A percentile compares a stretch with the other conserved stretches of the same genome.
Evolutionary conservation across 2,888 invertebrate genomes (phyloP).

Genomic region (Ochropleura plecta): DNA sequence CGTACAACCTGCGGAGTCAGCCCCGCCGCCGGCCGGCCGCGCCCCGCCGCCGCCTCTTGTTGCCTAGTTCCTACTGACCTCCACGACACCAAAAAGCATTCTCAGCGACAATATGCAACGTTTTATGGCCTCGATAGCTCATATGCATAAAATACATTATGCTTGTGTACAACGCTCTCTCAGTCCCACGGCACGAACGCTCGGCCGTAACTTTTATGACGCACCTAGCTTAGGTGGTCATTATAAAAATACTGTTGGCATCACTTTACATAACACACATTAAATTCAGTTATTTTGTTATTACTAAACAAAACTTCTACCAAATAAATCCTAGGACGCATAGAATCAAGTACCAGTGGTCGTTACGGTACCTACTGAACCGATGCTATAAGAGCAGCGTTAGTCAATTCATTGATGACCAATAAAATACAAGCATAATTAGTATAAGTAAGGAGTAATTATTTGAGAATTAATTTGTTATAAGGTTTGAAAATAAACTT

Average conservation of each 20-base stretch:
- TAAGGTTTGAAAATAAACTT: conserved; percentile 7
- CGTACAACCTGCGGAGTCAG: conserved; percentile 66
- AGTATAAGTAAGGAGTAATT: neutral
- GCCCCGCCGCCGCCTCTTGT: conserved; percentile 55
- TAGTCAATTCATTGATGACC: conserved; percentile 19
- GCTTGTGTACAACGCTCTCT: conserved; percentile 58
- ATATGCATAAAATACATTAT: conserved; percentile 67
- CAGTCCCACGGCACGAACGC: conserved; percentile 58
- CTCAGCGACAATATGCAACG: conserved; percentile 76
- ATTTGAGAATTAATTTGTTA: neutral
- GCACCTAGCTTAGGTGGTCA: conserved; percentile 17
- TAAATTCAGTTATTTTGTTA: neutral
- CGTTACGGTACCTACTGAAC: conserved; percentile 16
- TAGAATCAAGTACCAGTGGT: neutral
- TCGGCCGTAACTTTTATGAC: conserved; percentile 37
- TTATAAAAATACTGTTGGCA: conserved; percentile 11
- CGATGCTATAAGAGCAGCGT: conserved; percentile 25
- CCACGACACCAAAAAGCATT: conserved; percentile 75
- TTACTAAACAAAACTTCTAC: neutral
- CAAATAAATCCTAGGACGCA: neutral
- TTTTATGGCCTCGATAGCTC: conserved; percentile 77
- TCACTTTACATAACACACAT: neutral
- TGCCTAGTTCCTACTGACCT: conserved; percentile 74
- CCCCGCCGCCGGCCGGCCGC: conserved; percentile 53
- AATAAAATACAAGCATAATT: neutral